These are phyloP conservation scores for Rhinogobio ventralis DNA, from an alignment of 2,797 vertebrate genomes.

Conservation along the genomic window DNA sequence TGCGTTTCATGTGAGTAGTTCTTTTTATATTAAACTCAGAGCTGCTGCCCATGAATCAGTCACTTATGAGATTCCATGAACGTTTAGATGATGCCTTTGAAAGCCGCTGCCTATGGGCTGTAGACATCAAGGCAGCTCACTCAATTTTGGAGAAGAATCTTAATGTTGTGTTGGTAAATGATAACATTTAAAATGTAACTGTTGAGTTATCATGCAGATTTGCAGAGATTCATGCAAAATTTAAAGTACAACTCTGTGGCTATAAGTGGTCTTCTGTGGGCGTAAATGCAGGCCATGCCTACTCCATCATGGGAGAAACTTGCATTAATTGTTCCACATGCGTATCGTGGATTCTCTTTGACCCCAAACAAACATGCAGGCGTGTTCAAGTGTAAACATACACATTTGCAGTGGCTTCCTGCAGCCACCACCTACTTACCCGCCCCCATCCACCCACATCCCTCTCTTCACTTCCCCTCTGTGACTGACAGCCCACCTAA, in stretches of 20 bases:
- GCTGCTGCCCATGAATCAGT: neutral
- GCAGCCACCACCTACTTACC: constrained; percentile 49
- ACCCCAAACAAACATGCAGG: constrained; percentile 49
- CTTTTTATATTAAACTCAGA: neutral
- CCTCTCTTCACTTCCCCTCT: constrained; percentile 57
- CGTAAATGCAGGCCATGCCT: constrained; percentile 13
- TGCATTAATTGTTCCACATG: constrained; percentile 45
- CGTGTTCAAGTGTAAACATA: constrained; percentile 35
- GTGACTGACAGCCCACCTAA: constrained; percentile 56
- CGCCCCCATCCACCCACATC: constrained; percentile 57
- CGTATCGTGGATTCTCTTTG: constrained; percentile 30
- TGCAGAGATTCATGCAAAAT: neutral
- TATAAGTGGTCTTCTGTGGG: constrained; percentile 38
- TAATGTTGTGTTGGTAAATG: neutral
- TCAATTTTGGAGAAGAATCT: neutral
- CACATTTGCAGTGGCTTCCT: constrained; percentile 49
- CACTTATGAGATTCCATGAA: neutral
- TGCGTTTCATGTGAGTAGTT: too few species aligned
- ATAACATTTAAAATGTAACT: constrained; percentile 16
- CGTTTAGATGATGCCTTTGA: neutral
- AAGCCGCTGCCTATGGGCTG: neutral
- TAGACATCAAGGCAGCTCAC: neutral
- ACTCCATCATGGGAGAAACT: constrained; percentile 19
- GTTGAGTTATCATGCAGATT: neutral
- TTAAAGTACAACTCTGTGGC: neutral